Evolutionary conservation across 1,140 invertebrate species (phyloP).

Genomic region (Drosophila carrolli): DNA sequence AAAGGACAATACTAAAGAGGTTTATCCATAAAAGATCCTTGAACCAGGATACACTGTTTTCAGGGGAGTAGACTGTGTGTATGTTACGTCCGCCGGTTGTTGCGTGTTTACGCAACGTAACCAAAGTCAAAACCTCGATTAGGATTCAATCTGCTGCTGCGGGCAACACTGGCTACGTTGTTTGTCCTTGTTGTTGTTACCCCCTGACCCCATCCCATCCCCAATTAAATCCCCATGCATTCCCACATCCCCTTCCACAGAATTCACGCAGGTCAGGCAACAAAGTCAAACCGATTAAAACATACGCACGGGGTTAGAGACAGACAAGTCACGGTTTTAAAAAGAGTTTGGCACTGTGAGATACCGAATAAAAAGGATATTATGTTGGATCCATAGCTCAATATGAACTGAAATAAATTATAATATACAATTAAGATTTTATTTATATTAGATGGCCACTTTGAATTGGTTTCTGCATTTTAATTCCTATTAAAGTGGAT

Average conservation of each 20-base stretch:
- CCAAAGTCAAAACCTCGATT: slow-evolving; percentile 83
- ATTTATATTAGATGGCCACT: too few relatives aligned
- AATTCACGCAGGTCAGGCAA: slow-evolving; percentile 61
- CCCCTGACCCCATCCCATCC: slow-evolving; percentile 3
- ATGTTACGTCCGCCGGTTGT: slow-evolving; percentile 51
- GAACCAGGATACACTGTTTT: slow-evolving; percentile 8
- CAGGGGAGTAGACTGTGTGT: slow-evolving; percentile 3
- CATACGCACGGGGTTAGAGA: slow-evolving; percentile 45
- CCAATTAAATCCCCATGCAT: slow-evolving; percentile 7
- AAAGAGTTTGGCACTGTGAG: background rate
- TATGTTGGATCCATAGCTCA: too few relatives aligned
- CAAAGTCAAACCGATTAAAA: slow-evolving; percentile 81
- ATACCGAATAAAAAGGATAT: background rate
- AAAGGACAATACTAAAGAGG: background rate
- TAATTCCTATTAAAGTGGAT: too few relatives aligned
- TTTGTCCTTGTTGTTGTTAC: slow-evolving; percentile 54
- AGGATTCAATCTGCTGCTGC: slow-evolving; percentile 81
- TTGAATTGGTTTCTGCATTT: too few relatives aligned
- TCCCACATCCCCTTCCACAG: slow-evolving; percentile 16
- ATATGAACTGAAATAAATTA: too few relatives aligned
- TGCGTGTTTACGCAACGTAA: slow-evolving; percentile 83
- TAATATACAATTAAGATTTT: too few relatives aligned
- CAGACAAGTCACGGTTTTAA: slow-evolving; percentile 1
- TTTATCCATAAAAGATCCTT: background rate
- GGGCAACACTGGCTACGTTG: slow-evolving; percentile 55